A percentile compares a stretch with the other conserved stretches of the same genome.
phyloP scores from a whole-genome alignment of 2,888 invertebrate genomes.

The Automeris io region DNA sequence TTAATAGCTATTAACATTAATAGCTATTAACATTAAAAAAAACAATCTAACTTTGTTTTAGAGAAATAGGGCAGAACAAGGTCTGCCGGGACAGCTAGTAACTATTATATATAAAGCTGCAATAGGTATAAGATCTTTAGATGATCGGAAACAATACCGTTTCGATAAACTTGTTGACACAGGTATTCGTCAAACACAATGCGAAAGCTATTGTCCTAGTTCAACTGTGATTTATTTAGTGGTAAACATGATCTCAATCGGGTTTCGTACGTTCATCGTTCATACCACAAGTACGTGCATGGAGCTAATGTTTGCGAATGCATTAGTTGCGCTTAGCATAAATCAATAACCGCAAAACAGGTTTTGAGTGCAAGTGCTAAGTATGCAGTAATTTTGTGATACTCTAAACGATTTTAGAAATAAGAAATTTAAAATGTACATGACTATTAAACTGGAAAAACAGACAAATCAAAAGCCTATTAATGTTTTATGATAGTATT shows the following conservation, averaged over 20 bases:
- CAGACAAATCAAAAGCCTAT: too few relatives aligned
- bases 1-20: too few relatives aligned
- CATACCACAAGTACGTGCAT: not conserved
- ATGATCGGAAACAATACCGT: not conserved
- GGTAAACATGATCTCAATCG: constrained; percentile 28
- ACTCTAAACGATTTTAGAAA: too few relatives aligned
- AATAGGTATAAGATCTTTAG: not conserved
- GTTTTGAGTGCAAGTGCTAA: not conserved
- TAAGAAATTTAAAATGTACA: too few relatives aligned
- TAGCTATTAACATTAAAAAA: too few relatives aligned
- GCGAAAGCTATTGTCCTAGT: constrained; percentile 25
- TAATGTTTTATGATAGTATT: too few relatives aligned
- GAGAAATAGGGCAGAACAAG: too few relatives aligned
- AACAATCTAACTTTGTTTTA: too few relatives aligned
- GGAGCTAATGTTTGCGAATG: constrained; percentile 1
- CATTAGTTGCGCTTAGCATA: not conserved
- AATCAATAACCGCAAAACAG: not conserved
- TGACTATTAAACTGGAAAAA: too few relatives aligned
- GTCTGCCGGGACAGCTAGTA: too few relatives aligned
- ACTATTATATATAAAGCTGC: too few relatives aligned
- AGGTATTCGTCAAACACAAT: constrained; percentile 23
- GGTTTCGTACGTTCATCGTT: constrained; percentile 13
- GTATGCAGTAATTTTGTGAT: too few relatives aligned
- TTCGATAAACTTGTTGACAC: constrained; percentile 18
- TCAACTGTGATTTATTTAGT: constrained; percentile 28